These are phyloP conservation scores for Resseliella maxima DNA, from an alignment of 2,888 invertebrate species.

Conservation along the genomic window DNA sequence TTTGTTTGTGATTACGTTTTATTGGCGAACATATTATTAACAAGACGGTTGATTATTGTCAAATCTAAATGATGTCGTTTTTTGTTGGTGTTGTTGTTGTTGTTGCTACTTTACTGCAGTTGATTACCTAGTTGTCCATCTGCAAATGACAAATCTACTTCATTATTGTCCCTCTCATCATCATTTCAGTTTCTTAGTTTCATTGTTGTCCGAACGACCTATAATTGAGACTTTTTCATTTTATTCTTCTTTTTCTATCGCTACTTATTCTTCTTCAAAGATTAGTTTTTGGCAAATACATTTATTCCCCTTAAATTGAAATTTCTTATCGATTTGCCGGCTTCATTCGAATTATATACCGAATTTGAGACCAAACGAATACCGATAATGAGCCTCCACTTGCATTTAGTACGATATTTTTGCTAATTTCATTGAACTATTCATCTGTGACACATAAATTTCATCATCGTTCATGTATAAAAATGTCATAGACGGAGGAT, in stretches of 20 bases:
- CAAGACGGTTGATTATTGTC: conserved; percentile 53
- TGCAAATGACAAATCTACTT: conserved; percentile 36
- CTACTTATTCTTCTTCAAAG: conserved; percentile 23
- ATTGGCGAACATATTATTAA: conserved; percentile 47
- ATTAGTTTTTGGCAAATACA: conserved; percentile 23
- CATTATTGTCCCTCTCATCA: conserved; percentile 32
- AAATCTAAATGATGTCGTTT: conserved; percentile 23
- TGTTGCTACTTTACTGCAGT: neutral
- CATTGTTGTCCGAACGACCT: too few relatives aligned
- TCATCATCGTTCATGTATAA: conserved; percentile 33
- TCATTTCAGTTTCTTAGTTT: neutral
- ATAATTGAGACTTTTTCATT: neutral
- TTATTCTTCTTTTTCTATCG: neutral
- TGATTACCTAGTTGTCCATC: neutral
- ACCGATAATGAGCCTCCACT: neutral
- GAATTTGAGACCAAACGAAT: neutral
- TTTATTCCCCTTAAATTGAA: neutral
- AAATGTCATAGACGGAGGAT: neutral
- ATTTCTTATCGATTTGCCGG: conserved; percentile 30
- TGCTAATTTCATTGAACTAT: conserved; percentile 31
- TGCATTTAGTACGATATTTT: neutral
- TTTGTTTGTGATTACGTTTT: conserved; percentile 35
- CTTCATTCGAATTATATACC: neutral
- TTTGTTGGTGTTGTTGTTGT: neutral
- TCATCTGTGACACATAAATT: conserved; percentile 47